Evolutionary conservation across 1,140 invertebrate genomes (phyloP).

Genomic region (Listronotus bonariensis): DNA sequence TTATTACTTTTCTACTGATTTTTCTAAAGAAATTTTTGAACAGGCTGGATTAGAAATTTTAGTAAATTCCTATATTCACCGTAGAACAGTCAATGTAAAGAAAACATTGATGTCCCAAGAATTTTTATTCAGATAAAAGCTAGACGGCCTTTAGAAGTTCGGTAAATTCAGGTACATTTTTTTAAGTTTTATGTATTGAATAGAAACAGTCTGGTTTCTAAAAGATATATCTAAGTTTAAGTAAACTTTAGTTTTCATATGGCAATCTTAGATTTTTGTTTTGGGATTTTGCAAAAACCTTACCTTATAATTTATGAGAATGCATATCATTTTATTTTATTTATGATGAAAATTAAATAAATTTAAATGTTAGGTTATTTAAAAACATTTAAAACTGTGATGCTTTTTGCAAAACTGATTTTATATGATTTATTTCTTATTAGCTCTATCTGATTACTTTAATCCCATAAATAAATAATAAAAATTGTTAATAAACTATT

Average conservation of each 20-base stretch:
- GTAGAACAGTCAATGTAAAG: conserved; percentile 88
- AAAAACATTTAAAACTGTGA: too few species aligned
- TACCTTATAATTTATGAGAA: too few species aligned
- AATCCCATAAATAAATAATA: too few species aligned
- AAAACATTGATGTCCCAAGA: conserved; percentile 85
- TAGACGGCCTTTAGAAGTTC: conserved; percentile 56
- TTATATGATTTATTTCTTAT: conserved; percentile 22
- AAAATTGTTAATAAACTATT: too few species aligned
- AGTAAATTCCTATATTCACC: conserved; percentile 76
- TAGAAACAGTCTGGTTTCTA: neutral
- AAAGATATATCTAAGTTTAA: too few species aligned
- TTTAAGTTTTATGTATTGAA: neutral
- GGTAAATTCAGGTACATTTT: conserved; percentile 6
- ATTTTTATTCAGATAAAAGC: conserved; percentile 94
- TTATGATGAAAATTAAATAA: too few species aligned
- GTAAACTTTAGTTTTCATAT: too few species aligned
- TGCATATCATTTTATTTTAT: too few species aligned
- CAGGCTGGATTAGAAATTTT: conserved; percentile 71
- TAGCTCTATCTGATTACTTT: conserved; percentile 32
- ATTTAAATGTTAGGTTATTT: too few species aligned
- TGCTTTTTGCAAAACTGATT: conserved; percentile 22
- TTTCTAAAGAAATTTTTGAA: conserved; percentile 66
- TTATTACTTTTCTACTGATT: conserved; percentile 79
- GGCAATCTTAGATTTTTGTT: too few species aligned
- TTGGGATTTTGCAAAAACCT: too few species aligned